A percentile compares a stretch with the other conserved stretches of the same genome.
Evolutionary conservation across 1,140 invertebrate species (phyloP).

Genomic region (Danaus plexippus): DNA sequence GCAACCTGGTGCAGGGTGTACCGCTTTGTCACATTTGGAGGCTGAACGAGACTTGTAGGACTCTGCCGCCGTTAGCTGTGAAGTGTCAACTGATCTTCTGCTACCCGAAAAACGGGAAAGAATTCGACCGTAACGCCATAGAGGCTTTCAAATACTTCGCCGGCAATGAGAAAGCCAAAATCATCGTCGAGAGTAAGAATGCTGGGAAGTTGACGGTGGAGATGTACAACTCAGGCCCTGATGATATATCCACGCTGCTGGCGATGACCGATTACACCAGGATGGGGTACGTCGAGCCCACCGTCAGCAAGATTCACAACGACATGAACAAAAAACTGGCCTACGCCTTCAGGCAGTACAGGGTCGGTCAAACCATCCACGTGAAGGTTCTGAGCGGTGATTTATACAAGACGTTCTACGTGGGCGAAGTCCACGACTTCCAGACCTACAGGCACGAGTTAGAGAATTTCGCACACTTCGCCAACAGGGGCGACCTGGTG

Average conservation of each 20-base stretch:
- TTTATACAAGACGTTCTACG: conserved; percentile 2
- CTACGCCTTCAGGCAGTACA: neutral
- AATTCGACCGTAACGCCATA: conserved; percentile 7
- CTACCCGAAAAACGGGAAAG: conserved; percentile 1
- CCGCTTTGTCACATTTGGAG: conserved; percentile 5
- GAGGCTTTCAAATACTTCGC: conserved; percentile 14
- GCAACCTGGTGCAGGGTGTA: conserved; percentile 4
- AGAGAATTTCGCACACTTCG: no score
- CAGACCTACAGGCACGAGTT: neutral
- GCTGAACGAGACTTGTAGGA: conserved; percentile 1
- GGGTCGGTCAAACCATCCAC: neutral
- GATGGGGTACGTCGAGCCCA: conserved; percentile 6
- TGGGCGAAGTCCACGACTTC: conserved; percentile 6
- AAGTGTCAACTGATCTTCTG: conserved; percentile 13
- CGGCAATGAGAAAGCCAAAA: conserved; percentile 13
- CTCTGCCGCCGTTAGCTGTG: conserved; percentile 12
- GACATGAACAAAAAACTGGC: neutral
- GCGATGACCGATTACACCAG: conserved; percentile 11
- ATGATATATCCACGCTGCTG: conserved; percentile 16
- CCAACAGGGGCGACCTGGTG: no score
- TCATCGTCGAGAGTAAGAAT: conserved; percentile 6
- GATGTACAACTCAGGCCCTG: conserved; percentile 12
- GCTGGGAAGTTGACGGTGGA: conserved; percentile 9
- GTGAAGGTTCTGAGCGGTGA: conserved; percentile 4
- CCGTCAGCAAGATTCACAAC: conserved; percentile 2